Evolutionary conservation across 2,113 vertebrate species (phyloP), one percentile per base, ranked within the genome.

Genomic region (Trachemys scripta): DNA sequence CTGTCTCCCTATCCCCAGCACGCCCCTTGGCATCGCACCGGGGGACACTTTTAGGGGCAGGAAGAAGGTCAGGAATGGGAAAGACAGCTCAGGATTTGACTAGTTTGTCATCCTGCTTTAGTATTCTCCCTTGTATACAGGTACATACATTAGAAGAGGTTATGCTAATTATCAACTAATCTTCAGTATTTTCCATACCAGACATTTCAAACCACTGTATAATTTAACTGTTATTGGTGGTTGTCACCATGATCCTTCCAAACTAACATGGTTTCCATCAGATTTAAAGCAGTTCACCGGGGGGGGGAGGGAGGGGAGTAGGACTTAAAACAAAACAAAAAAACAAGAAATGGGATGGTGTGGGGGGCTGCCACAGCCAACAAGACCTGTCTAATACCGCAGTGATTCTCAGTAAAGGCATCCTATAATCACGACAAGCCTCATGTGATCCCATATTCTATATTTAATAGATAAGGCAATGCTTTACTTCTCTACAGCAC

Each of bases 381-480:
- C 24, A n/a, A 1, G 8, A 85, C 65, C 75, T 19, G 19, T n/a
- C 27, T 45, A 5, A 19, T 8, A 35, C 75, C 1, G 14, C 81
- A 20, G 42, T 1, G 9, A 2, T 57, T 59, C 10, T 89, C 19
- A 4, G 1, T 12, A 12, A 1, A 25, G 57, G 65, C 29, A 9
- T 20, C 42, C 83, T 38, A 79, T 13, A 24, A 25, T 56, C 13
- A 1, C 0, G 31, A 5, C 2, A n/a, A 89, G 13, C 53, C 14
- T 81, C 6, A 17, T 35, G 76, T 38, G 10, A 35, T 62, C 53
- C 0, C 1, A 75, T 25, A 35, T 87, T 54, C 57, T 49, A 42
- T 49, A 78, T 1, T 0, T 42, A 10, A 12, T 62, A 76, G 57
- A 0, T 0, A 89, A 8, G 82, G 16, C 0, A 0, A 9, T 0